A percentile compares a stretch with the other conserved stretches of the same genome.
These are phyloP conservation scores for Drosophila ambigua DNA, from an alignment of 1,140 invertebrate species.

Conservation along the genomic window DNA sequence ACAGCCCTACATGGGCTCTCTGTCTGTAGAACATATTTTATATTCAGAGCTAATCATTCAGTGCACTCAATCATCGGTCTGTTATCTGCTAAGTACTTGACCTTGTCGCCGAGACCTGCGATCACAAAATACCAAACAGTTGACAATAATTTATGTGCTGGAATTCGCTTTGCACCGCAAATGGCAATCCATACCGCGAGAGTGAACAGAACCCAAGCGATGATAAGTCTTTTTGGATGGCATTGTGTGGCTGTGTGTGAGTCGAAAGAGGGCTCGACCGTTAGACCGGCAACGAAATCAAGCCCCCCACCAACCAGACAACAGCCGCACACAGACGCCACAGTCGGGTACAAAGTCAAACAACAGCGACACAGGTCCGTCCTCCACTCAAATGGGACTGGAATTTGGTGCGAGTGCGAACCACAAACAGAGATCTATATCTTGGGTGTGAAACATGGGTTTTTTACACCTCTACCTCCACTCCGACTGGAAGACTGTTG, in stretches of 20 bases:
- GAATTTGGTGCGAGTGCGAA: slow-evolving; percentile 10
- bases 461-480: no score
- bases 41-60: slow-evolving; percentile 9
- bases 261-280: slow-evolving; percentile 63
- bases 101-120: slow-evolving; percentile 29
- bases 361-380: slow-evolving; percentile 33
- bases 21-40: no score
- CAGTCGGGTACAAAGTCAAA: slow-evolving; percentile 63
- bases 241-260: slow-evolving; percentile 16
- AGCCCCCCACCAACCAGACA: slow-evolving; percentile 21
- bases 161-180: slow-evolving; percentile 12
- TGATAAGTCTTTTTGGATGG: slow-evolving; percentile 32
- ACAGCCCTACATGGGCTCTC: no score
- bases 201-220: slow-evolving; percentile 4
- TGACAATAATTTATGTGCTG: slow-evolving; percentile 39
- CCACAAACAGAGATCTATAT: slow-evolving; percentile 26
- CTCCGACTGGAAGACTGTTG: no score
- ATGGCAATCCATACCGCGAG: slow-evolving; percentile 2
- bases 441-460: slow-evolving; percentile 2
- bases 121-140: slow-evolving; percentile 9
- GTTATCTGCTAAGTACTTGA: slow-evolving; percentile 41
- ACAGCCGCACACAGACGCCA: not conserved
- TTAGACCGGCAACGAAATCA: slow-evolving; percentile 30
- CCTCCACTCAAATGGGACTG: slow-evolving; percentile 14
- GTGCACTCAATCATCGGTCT: slow-evolving; percentile 28